These are phyloP conservation scores for Hippoglossus hippoglossus DNA, from an alignment of 2,797 vertebrate genomes.

Conservation along the genomic window DNA sequence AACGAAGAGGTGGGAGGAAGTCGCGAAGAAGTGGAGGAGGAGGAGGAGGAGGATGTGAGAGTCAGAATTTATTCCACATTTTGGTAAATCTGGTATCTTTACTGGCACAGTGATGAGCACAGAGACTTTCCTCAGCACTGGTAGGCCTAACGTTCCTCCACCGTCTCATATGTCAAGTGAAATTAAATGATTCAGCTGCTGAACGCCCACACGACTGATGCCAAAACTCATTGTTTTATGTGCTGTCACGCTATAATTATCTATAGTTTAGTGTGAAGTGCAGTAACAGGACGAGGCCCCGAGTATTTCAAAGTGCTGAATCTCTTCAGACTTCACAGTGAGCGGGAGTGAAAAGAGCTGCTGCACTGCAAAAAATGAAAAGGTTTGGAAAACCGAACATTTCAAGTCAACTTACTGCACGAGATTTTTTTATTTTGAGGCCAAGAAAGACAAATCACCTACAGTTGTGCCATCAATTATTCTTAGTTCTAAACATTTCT, in stretches of 20 bases:
- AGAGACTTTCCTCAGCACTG: constrained; percentile 28
- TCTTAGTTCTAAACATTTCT: too few relatives aligned
- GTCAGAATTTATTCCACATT: constrained; percentile 43
- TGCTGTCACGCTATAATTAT: neutral
- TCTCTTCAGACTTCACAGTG: neutral
- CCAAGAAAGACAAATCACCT: too few relatives aligned
- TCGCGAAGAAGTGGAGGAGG: constrained; percentile 3
- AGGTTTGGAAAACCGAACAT: too few relatives aligned
- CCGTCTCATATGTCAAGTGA: constrained; percentile 27
- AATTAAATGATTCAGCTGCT: constrained; percentile 50
- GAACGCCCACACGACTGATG: constrained; percentile 31
- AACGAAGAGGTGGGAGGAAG: constrained; percentile 48
- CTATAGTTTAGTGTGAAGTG: neutral
- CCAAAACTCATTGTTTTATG: constrained; percentile 23
- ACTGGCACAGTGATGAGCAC: constrained; percentile 48
- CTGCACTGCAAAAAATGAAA: neutral
- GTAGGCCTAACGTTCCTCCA: constrained; percentile 39
- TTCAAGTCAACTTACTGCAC: too few relatives aligned
- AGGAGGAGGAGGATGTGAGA: constrained; percentile 60
- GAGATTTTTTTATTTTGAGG: too few relatives aligned
- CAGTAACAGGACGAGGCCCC: neutral
- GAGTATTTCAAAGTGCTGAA: neutral
- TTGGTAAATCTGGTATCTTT: constrained; percentile 61
- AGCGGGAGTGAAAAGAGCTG: neutral
- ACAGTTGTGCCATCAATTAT: too few relatives aligned